Evolutionary conservation across 2,888 invertebrate genomes (phyloP), one percentile per base, ranked within the genome.

Genomic region (Eumacrocentrus americanus): DNA sequence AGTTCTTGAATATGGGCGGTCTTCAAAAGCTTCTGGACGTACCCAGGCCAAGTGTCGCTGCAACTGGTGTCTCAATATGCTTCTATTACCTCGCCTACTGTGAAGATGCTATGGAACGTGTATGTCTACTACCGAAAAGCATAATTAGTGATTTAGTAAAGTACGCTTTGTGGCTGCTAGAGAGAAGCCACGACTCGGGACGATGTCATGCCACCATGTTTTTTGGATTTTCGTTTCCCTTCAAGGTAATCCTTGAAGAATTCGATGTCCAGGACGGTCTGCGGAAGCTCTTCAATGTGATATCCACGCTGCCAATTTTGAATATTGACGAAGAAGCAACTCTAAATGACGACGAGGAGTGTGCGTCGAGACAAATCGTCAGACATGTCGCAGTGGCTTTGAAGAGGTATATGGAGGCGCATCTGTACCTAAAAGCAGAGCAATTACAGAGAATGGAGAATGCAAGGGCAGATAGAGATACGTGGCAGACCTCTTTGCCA

Each of bases 191-290:
- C 81, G 96, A 97, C 83, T 98, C 97, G 0, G 97, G 97, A n/a
- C 87, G 96, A 62, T 96, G 97, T 75, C 96, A 98, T 82, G 96
- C 97, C 1, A 94, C 96, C 22, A 96, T 98, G 95, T 99, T 99
- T 83, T 97, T 99, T 80, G 93, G 95, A 0, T 87, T 96, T 50
- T 92, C 94, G 5, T 97, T 98, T 81, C 92, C 94, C 70, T 98
- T 97, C 81, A 87, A 92, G 70, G 89, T 94, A 1, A 95, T 99
- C 73, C 83, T 98, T 6, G 95, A 96, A 70, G 91, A 96, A 78
- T 99, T 99, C 76, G 98, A 99, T 81, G 86, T 82, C n/a, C 88
- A 93, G 82, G 98, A 98, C 81, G 98, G 98, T 0, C 84, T 98
- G 3, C 84, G 98, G 11, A 94, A 94, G 78, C 83, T 99, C 1